These are phyloP conservation scores for Ranitomeya imitator DNA, from an alignment of 2,113 vertebrate genomes.

Conservation along the genomic window DNA sequence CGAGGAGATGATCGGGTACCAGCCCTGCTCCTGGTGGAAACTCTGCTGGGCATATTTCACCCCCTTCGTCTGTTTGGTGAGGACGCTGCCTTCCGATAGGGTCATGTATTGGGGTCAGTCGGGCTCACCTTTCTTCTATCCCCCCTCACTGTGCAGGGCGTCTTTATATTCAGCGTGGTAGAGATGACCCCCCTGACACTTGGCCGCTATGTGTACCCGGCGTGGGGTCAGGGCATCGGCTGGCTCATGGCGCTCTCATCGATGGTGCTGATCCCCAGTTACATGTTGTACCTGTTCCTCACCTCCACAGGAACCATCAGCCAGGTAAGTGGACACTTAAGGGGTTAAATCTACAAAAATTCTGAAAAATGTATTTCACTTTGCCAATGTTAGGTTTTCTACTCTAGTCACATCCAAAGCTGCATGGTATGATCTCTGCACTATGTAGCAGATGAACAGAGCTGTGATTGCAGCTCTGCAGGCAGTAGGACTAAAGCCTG, in stretches of 20 bases:
- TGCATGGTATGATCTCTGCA: neutral
- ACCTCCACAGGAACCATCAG: slow-evolving; percentile 73
- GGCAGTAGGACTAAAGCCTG: neutral
- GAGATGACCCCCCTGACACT: slow-evolving; percentile 88
- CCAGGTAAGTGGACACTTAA: slow-evolving; percentile 65
- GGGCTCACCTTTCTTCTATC: neutral
- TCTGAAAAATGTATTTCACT: no score
- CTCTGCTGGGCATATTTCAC: slow-evolving; percentile 87
- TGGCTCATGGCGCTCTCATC: slow-evolving; percentile 89
- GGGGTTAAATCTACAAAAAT: neutral
- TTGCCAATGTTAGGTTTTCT: neutral
- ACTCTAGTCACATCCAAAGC: neutral
- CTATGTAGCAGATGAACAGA: neutral
- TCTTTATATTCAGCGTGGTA: slow-evolving; percentile 87
- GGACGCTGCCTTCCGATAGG: neutral
- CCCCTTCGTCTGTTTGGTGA: slow-evolving; percentile 85
- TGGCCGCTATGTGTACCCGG: slow-evolving; percentile 84
- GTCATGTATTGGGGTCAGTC: neutral
- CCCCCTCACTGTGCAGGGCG: slow-evolving; percentile 62
- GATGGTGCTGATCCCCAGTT: slow-evolving; percentile 86
- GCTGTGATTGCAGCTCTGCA: neutral
- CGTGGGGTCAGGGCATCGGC: slow-evolving; percentile 84
- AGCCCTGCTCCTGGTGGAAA: slow-evolving; percentile 86
- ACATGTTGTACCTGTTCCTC: slow-evolving; percentile 80
- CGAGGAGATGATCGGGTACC: slow-evolving; percentile 91